phyloP scores from a whole-genome alignment of 2,113 vertebrate species.

The Platycercus adscitus region DNA sequence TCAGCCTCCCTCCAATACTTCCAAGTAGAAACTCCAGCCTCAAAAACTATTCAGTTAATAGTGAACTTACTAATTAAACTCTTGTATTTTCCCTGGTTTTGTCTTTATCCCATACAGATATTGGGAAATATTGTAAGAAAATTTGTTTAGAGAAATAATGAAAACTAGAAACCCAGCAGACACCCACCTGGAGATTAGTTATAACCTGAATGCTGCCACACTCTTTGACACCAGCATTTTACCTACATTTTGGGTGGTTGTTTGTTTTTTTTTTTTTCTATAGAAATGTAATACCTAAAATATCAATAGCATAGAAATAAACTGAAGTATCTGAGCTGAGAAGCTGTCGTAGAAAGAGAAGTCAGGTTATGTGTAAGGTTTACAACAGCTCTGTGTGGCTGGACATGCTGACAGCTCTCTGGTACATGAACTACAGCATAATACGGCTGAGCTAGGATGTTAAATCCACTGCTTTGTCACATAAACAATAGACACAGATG shows the following conservation, averaged over 20 bases:
- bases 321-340: background rate
- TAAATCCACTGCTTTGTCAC: background rate
- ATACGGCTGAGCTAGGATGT: background rate
- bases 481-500: background rate
- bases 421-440: background rate
- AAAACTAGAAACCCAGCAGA: background rate
- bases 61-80: background rate
- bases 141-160: background rate
- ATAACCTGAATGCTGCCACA: background rate
- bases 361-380: background rate
- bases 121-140: background rate
- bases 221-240: background rate
- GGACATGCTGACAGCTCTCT: background rate
- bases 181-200: background rate
- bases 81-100: background rate
- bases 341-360: background rate
- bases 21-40: background rate
- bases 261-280: background rate
- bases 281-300: background rate
- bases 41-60: background rate
- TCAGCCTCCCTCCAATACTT: background rate
- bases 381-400: background rate
- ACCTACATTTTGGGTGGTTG: rapidly evolving
- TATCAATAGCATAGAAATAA: background rate
- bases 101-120: background rate